phyloP scores from a whole-genome alignment of 2,797 vertebrate species.

The Girardinus metallicus region DNA sequence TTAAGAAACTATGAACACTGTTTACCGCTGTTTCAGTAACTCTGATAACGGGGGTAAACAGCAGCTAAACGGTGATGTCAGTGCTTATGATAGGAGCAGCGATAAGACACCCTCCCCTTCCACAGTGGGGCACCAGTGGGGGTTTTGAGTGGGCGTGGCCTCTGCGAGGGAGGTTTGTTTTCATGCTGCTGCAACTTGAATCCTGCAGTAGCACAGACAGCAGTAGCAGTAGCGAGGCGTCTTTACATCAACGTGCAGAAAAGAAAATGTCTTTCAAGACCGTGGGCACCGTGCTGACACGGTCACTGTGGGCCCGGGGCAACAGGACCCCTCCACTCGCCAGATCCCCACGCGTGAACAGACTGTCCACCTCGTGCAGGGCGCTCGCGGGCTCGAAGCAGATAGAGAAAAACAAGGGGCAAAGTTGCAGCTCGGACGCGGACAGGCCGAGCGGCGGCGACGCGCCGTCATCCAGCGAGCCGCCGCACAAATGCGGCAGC shows the following conservation, averaged over 20 bases:
- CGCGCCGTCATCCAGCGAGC: conserved; percentile 6
- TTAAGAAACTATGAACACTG: background rate
- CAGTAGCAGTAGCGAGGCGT: background rate
- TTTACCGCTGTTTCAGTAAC: background rate
- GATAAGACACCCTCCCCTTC: background rate
- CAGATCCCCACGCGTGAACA: conserved; percentile 30
- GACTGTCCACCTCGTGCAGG: conserved; percentile 52
- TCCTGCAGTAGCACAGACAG: background rate
- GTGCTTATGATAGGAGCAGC: conserved; percentile 21
- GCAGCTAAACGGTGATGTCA: background rate
- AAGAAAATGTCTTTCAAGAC: conserved; percentile 73
- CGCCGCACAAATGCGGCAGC: conserved; percentile 43
- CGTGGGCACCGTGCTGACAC: conserved; percentile 48
- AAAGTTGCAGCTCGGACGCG: conserved; percentile 40
- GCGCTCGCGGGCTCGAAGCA: conserved; percentile 10
- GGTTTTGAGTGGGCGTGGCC: conserved; percentile 12
- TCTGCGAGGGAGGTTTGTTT: conserved; percentile 13
- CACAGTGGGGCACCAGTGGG: background rate
- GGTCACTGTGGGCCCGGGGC: conserved; percentile 61
- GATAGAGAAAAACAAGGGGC: conserved; percentile 26
- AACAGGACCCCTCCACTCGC: conserved; percentile 32
- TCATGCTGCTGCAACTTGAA: background rate
- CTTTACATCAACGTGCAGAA: background rate
- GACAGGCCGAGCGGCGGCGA: conserved; percentile 12
- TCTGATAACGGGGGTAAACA: background rate